These are phyloP conservation scores for Cydia fagiglandana DNA, from an alignment of 1,140 invertebrate species.

Conservation along the genomic window DNA sequence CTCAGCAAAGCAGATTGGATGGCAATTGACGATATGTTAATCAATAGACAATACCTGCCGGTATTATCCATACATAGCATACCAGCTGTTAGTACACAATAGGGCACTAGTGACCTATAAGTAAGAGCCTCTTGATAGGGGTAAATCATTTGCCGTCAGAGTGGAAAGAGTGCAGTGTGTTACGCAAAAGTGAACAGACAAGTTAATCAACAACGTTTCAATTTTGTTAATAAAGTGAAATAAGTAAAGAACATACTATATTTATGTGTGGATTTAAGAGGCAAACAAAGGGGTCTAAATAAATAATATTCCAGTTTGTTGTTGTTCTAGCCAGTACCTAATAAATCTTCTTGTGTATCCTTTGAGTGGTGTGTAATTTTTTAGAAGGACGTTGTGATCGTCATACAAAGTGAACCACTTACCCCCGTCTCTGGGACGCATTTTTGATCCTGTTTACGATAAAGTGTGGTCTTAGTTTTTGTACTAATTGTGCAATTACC, in stretches of 20 bases:
- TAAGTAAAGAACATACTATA: not conserved
- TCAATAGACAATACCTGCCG: slow-evolving; percentile 6
- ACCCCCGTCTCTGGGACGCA: too few species aligned
- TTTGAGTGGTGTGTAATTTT: too few species aligned
- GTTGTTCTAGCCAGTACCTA: too few species aligned
- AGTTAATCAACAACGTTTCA: not conserved
- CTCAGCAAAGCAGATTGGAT: slow-evolving; percentile 8
- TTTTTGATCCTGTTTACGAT: not conserved
- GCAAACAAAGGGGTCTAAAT: too few species aligned
- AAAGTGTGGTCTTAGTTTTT: not conserved
- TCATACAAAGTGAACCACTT: too few species aligned
- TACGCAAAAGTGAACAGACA: not conserved
- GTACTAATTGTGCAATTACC: not conserved
- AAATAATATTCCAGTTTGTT: too few species aligned
- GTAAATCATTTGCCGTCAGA: not conserved
- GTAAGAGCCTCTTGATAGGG: not conserved
- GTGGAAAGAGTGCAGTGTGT: not conserved
- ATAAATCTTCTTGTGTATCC: too few species aligned
- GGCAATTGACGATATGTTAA: not conserved
- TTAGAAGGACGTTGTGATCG: too few species aligned
- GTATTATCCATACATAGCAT: not conserved
- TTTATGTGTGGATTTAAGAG: not conserved
- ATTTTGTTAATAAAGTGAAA: not conserved
- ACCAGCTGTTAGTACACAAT: not conserved
- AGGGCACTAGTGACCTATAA: not conserved